Evolutionary conservation across 1,140 invertebrate genomes (phyloP).

Genomic region (Acyrthosiphon pisum): DNA sequence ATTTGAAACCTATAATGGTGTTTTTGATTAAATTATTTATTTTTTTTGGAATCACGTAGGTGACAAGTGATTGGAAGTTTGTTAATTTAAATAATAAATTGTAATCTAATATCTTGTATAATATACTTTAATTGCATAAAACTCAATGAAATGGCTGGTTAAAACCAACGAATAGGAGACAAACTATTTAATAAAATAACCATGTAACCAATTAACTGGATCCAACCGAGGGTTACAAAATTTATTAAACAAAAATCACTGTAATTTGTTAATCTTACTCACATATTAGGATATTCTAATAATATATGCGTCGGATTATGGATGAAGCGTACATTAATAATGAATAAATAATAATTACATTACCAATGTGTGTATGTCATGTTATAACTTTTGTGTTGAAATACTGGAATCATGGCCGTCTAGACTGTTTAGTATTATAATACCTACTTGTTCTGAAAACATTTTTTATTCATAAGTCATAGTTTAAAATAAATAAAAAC

Average conservation of each 20-base stretch:
- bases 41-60: not conserved
- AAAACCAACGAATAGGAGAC: not conserved
- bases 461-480: not conserved
- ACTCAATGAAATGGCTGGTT: not conserved
- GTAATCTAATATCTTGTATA: not conserved
- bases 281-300: not conserved
- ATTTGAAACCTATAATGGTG: not conserved
- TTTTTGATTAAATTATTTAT: too few relatives aligned
- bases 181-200: too few relatives aligned
- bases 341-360: not conserved
- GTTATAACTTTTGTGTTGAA: not conserved
- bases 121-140: not conserved
- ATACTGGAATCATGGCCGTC: not conserved
- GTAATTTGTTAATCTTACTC: not conserved
- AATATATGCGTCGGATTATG: not conserved
- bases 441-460: not conserved
- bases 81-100: not conserved
- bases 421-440: not conserved
- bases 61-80: not conserved
- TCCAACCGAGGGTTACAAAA: not conserved
- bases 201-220: rapidly evolving
- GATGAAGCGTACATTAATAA: not conserved
- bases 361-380: not conserved
- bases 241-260: not conserved
- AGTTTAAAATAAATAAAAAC: not conserved